Evolutionary conservation across 1,140 invertebrate genomes (phyloP).

Genomic region (Drosophila cardini): DNA sequence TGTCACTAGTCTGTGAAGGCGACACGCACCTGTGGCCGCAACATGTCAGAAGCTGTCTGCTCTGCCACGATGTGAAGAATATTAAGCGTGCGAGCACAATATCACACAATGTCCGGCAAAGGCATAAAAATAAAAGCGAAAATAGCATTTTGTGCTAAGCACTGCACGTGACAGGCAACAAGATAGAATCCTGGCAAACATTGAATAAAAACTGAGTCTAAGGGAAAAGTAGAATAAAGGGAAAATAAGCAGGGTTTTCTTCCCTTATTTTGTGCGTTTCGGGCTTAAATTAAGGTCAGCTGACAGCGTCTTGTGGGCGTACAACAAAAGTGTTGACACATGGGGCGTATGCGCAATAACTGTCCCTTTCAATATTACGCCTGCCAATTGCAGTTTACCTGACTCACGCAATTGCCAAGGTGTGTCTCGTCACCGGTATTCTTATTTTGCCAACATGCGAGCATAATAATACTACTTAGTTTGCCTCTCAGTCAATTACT

Average conservation of each 20-base stretch:
- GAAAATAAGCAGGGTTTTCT: not conserved
- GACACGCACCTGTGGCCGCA: constrained; percentile 48
- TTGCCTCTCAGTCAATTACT: constrained; percentile 17
- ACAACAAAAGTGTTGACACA: constrained; percentile 55
- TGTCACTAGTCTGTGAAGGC: constrained; percentile 51
- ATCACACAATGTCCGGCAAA: constrained; percentile 42
- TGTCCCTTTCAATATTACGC: constrained; percentile 28
- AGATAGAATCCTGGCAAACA: not conserved
- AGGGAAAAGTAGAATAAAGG: not conserved
- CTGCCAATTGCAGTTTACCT: constrained; percentile 74
- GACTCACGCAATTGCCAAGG: constrained; percentile 64
- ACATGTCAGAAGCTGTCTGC: constrained; percentile 4
- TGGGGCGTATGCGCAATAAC: constrained; percentile 61
- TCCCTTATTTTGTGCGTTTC: constrained; percentile 1
- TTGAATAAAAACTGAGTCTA: not conserved
- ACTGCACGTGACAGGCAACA: constrained; percentile 48
- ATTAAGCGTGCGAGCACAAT: constrained; percentile 47
- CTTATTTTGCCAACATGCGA: constrained; percentile 1
- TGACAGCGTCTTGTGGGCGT: not conserved
- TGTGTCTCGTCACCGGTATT: constrained; percentile 34
- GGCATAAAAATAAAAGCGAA: constrained; percentile 41
- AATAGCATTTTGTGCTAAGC: constrained; percentile 58
- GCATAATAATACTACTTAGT: constrained; percentile 17
- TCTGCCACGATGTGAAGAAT: constrained; percentile 31
- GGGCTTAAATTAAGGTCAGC: constrained; percentile 17